A percentile compares a stretch with the other conserved stretches of the same genome.
phyloP scores from a whole-genome alignment of 2,888 invertebrate species.

The Eristalis tenax region DNA sequence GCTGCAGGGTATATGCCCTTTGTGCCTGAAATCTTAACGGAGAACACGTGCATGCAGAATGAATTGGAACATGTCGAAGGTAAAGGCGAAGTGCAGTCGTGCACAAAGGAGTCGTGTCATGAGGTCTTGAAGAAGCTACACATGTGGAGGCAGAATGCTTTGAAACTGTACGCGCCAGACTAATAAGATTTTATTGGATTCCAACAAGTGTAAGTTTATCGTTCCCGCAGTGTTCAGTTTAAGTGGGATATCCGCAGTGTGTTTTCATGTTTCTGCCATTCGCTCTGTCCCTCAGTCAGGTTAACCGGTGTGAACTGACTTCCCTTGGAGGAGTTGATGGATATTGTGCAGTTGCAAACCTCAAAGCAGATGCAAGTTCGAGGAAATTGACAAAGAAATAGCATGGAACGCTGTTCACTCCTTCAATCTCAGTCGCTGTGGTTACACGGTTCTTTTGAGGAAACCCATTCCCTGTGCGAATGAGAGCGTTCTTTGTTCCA shows the following conservation, averaged over 20 bases:
- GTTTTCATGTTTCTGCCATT: too few relatives aligned
- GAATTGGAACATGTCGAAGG: background rate
- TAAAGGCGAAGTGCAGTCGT: background rate
- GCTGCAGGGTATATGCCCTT: background rate
- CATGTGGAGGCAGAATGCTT: background rate
- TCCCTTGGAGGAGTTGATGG: background rate
- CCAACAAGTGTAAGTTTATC: conserved; percentile 13
- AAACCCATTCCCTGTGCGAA: background rate
- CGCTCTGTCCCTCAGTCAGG: background rate
- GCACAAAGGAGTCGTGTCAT: conserved; percentile 19
- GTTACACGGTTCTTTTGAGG: background rate
- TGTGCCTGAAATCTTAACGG: background rate
- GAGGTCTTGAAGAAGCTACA: conserved; percentile 8
- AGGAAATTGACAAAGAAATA: background rate
- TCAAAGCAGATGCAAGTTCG: background rate
- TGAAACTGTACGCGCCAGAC: background rate
- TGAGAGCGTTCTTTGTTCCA: background rate
- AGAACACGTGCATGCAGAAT: conserved; percentile 11
- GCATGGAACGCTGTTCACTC: background rate
- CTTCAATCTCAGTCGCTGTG: background rate
- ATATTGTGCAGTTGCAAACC: background rate
- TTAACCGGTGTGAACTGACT: background rate
- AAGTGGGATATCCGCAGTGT: background rate
- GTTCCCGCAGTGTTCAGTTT: too few relatives aligned
- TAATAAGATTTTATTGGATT: conserved; percentile 31